A percentile compares a stretch with the other conserved stretches of the same genome.
Evolutionary conservation across 1,140 invertebrate species (phyloP).

Genomic region (Periplaneta americana): DNA sequence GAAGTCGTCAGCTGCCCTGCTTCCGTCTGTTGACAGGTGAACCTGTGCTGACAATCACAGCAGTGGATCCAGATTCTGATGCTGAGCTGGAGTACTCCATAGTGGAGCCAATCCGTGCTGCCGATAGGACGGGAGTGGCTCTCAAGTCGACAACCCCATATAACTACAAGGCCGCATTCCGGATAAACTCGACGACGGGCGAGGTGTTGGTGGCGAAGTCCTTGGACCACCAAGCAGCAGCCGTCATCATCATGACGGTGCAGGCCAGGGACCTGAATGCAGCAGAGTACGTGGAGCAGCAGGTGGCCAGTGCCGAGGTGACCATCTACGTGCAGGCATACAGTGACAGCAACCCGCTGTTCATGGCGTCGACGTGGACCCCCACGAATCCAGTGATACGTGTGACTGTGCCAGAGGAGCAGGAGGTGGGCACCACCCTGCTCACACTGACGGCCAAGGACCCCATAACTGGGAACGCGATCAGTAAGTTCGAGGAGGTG

Average conservation of each 20-base stretch:
- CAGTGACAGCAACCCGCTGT: slow-evolving; percentile 71
- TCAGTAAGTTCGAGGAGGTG: slow-evolving; percentile 52
- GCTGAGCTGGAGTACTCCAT: slow-evolving; percentile 62
- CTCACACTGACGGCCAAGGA: slow-evolving; percentile 69
- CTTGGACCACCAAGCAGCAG: slow-evolving; percentile 70
- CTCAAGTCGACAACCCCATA: slow-evolving; percentile 52
- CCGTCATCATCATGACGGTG: slow-evolving; percentile 73
- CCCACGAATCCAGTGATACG: slow-evolving; percentile 58
- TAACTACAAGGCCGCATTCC: slow-evolving; percentile 61
- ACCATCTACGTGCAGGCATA: slow-evolving; percentile 76
- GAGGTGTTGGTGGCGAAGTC: slow-evolving; percentile 62
- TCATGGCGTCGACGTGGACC: slow-evolving; percentile 62
- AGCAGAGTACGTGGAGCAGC: slow-evolving; percentile 55
- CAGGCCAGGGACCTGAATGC: slow-evolving; percentile 68
- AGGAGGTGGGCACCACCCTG: slow-evolving; percentile 67
- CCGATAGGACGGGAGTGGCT: slow-evolving; percentile 69
- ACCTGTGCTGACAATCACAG: slow-evolving; percentile 54
- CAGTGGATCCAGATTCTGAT: slow-evolving; percentile 64
- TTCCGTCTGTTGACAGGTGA: slow-evolving; percentile 34
- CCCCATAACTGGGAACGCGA: slow-evolving; percentile 55
- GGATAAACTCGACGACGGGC: slow-evolving; percentile 61
- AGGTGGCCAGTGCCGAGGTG: slow-evolving; percentile 59
- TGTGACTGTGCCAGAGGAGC: slow-evolving; percentile 67
- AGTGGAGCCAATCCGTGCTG: slow-evolving; percentile 58
- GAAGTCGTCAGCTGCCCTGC: too few relatives aligned